Evolutionary conservation across 2,113 vertebrate species (phyloP), one percentile per base, ranked within the genome.

Genomic region (Zeus faber): DNA sequence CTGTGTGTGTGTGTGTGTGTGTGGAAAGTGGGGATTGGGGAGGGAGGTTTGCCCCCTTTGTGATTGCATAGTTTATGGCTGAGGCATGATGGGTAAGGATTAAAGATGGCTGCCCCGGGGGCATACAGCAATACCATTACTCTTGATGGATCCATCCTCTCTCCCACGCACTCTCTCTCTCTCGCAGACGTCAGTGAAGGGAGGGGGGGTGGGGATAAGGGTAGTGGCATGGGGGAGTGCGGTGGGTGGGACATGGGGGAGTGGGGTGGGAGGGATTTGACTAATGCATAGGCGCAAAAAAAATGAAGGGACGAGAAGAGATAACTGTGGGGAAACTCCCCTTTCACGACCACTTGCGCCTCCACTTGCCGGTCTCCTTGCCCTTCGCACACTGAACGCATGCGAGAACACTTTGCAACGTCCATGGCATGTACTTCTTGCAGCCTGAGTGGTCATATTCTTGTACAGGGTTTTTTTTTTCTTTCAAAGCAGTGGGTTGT

Each of bases 121-220:
- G 83, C 82, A 82, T 84, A 81, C 85, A 71, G 72, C 85, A 88
- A 80, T 83, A 83, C 74, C 74, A 75, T 87, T 91, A 83, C 77
- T 89, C 82, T 84, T 91, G 86, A 92, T 90, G 74, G 89, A 88
- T 90, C 82, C 66, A 73, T 73, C 83, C 89, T 72, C 84, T 90
- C 84, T 75, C 83, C 88, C 76, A 73, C 83, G 89, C 81, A 88
- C 79, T 91, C 88, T 86, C 72, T 78, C n/a, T n/a, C n/a, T n/a
- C n/a, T n/a, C n/a, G 80, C 80, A 81, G 79, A 86, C 80, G 55
- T 73, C 81, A 77, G n/a, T n/a, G n/a, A n/a, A n/a, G n/a, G n/a
- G n/a, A n/a, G n/a, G n/a, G n/a, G n/a, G n/a, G n/a, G n/a, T n/a
- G n/a, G n/a, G n/a, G n/a, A n/a, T n/a, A n/a, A n/a, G n/a, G n/a